phyloP scores from a whole-genome alignment of 2,888 invertebrate species.

The Chelonus formosanus region DNA sequence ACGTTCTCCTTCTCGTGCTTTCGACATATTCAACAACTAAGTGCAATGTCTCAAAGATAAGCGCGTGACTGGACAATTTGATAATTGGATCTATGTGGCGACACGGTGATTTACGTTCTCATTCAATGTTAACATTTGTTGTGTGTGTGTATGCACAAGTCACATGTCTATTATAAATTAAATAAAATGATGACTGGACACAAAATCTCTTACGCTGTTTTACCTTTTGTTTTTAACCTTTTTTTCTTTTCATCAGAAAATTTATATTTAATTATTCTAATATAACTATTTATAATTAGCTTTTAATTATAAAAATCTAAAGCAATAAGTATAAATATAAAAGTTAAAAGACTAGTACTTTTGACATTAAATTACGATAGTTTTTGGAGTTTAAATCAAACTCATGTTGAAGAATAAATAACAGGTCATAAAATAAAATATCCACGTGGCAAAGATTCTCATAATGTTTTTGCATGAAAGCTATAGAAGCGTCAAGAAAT shows the following conservation, averaged over 20 bases:
- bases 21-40: conserved; percentile 12
- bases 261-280: too few species aligned
- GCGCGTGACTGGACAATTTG: conserved; percentile 57
- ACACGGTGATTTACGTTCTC: conserved; percentile 57
- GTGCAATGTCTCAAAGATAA: conserved; percentile 19
- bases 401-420: conserved; percentile 34
- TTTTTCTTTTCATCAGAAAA: too few species aligned
- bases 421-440: conserved; percentile 52
- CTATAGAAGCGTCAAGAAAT: too few species aligned
- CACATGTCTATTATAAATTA: conserved; percentile 13
- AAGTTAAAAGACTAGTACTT: too few species aligned
- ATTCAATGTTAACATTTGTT: conserved; percentile 53
- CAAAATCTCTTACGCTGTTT: too few species aligned
- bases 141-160: background rate
- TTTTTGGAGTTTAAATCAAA: conserved; percentile 50
- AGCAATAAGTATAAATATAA: too few species aligned
- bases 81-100: conserved; percentile 61
- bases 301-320: too few species aligned
- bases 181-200: too few species aligned
- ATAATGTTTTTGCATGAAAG: conserved; percentile 39
- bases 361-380: conserved; percentile 33
- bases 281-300: too few species aligned
- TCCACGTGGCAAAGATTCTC: conserved; percentile 41
- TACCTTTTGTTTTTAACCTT: too few species aligned
- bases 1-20: conserved; percentile 24